These are phyloP conservation scores for Megaceryle maxima DNA, from an alignment of 2,113 vertebrate genomes.

Conservation along the genomic window DNA sequence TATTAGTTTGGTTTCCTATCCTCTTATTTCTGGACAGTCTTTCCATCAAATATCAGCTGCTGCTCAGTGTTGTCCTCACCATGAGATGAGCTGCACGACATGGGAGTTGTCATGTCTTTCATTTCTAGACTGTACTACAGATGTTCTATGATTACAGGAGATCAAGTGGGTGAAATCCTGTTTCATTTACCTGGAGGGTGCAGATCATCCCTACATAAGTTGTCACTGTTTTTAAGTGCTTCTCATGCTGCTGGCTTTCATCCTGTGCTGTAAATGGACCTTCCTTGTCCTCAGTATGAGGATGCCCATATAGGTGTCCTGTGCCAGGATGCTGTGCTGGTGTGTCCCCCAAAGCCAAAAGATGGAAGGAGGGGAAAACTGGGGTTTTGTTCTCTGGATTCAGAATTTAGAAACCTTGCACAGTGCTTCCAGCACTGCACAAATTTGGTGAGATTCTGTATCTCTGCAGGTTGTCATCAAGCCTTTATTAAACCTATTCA, in stretches of 20 bases:
- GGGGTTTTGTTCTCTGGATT: not conserved
- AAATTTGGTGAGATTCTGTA: not conserved
- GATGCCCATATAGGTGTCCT: fast-evolving
- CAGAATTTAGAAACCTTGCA: not conserved
- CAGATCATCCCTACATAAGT: not conserved
- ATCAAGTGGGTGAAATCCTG: slow-evolving; percentile 6
- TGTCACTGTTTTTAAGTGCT: not conserved
- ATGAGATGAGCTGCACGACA: not conserved
- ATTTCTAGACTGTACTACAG: not conserved
- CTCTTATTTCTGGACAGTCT: not conserved
- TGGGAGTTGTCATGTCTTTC: not conserved
- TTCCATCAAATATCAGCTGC: not conserved
- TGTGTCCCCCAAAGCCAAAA: not conserved
- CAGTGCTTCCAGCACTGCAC: not conserved
- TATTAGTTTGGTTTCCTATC: not conserved
- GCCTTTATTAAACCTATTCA: not conserved
- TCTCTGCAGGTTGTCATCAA: not conserved
- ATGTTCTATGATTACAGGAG: slow-evolving; percentile 14
- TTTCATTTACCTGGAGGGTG: not conserved
- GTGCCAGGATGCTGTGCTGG: not conserved
- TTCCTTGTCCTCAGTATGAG: not conserved
- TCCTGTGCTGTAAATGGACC: not conserved
- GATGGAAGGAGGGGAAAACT: not conserved
- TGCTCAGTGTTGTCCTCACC: not conserved
- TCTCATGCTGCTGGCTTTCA: not conserved